Conservation (phyloP, 2,113 vertebrate species). For the Pleuronectes platessa region DNA sequence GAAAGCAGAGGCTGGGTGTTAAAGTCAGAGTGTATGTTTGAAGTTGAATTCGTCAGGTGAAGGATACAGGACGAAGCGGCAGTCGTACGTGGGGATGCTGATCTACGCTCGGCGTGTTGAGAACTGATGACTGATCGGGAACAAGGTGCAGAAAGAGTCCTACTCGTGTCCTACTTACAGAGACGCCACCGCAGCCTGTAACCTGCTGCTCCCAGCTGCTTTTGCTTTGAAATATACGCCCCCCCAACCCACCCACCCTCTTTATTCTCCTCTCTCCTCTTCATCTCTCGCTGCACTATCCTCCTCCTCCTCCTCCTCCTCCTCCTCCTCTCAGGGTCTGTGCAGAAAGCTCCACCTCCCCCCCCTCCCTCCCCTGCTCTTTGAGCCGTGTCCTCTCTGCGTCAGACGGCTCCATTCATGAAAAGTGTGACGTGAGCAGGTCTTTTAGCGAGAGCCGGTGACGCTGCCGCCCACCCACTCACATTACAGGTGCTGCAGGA, state of each 20-base stretch:
- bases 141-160: conserved; percentile 57
- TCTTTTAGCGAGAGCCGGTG: conserved; percentile 53
- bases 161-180: conserved; percentile 74
- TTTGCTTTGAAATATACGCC: conserved; percentile 64
- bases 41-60: background rate
- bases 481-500: conserved; percentile 68
- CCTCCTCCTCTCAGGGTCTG: conserved; percentile 36
- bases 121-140: conserved; percentile 52
- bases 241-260: background rate
- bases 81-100: too few species aligned
- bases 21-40: too few species aligned
- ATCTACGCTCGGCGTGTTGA: background rate
- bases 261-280: conserved; percentile 9
- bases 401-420: conserved; percentile 85
- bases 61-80: background rate
- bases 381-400: conserved; percentile 73
- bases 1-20: too few species aligned
- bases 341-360: conserved; percentile 39
- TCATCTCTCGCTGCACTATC: background rate
- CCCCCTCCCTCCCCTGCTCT: conserved; percentile 25
- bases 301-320: conserved; percentile 33
- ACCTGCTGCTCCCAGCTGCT: conserved; percentile 74
- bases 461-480: conserved; percentile 75
- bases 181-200: conserved; percentile 64
- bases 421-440: conserved; percentile 83